A percentile compares a stretch with the other conserved stretches of the same genome.
These are phyloP conservation scores for Heliothis peltigera DNA, from an alignment of 2,888 invertebrate genomes.

Conservation along the genomic window DNA sequence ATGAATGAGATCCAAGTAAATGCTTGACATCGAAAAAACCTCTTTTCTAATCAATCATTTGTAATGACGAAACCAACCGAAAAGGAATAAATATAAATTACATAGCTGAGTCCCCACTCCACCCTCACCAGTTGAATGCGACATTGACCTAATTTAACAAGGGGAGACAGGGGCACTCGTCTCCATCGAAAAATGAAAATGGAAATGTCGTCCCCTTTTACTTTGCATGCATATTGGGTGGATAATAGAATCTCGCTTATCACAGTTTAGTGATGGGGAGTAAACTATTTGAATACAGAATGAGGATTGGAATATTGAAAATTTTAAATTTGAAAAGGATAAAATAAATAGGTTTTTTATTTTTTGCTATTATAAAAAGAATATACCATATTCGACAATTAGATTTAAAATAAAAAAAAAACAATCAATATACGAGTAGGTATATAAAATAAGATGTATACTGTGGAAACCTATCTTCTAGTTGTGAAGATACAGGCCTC, in stretches of 20 bases:
- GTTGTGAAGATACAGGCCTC: no score
- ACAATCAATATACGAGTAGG: no score
- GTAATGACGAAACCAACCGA: slow-evolving; percentile 14
- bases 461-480: no score
- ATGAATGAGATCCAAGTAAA: no score
- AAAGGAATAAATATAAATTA: slow-evolving; percentile 65
- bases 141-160: slow-evolving; percentile 77
- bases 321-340: slow-evolving; percentile 3
- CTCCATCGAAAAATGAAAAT: slow-evolving; percentile 66
- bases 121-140: slow-evolving; percentile 77
- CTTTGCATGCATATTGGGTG: slow-evolving; percentile 68
- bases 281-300: slow-evolving; percentile 51
- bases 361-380: neutral
- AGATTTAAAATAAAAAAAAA: no score
- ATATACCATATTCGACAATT: no score
- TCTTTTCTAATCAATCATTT: neutral
- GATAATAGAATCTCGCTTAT: slow-evolving; percentile 52
- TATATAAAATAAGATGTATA: no score
- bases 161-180: slow-evolving; percentile 45
- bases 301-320: slow-evolving; percentile 17
- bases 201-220: slow-evolving; percentile 66
- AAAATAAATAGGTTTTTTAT: neutral
- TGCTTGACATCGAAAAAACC: neutral
- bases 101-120: slow-evolving; percentile 56
- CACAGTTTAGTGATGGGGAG: slow-evolving; percentile 37